Conservation (phyloP, 92 coral and sea anemone genomes). For the Epizoanthus stellaris region DNA sequence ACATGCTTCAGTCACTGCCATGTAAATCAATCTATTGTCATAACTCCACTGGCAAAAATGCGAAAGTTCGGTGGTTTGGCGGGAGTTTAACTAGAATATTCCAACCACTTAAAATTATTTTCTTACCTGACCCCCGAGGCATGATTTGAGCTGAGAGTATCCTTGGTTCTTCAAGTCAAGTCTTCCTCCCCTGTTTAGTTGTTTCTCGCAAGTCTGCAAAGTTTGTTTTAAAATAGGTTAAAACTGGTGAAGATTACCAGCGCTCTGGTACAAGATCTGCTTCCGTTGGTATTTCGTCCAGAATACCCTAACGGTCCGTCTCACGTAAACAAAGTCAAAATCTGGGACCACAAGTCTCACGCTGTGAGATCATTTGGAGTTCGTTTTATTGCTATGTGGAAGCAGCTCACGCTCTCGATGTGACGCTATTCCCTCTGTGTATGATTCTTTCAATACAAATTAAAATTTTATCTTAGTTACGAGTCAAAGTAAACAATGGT, state of each 20-base stretch:
- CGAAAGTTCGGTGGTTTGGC: background rate
- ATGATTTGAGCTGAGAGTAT: constrained; percentile 6
- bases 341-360: background rate
- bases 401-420: constrained; percentile 24
- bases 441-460: constrained; percentile 16
- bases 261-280: too few relatives aligned
- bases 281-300: too few relatives aligned
- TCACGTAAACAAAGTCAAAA: background rate
- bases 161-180: background rate
- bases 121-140: constrained; percentile 73
- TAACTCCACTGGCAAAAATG: constrained; percentile 37
- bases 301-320: constrained; percentile 15
- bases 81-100: background rate
- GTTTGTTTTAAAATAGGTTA: background rate
- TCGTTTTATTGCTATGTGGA: background rate
- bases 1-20: constrained; percentile 52
- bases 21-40: constrained; percentile 41
- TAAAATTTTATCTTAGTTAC: constrained; percentile 67
- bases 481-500: constrained; percentile 47
- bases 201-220: constrained; percentile 17
- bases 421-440: constrained; percentile 45
- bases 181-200: background rate
- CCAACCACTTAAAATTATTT: background rate
- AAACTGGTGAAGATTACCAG: too few relatives aligned
- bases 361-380: background rate